A percentile compares a stretch with the other conserved stretches of the same genome.
These are phyloP conservation scores for Lampris megalopsis DNA, from an alignment of 2,113 vertebrate species.

Conservation along the genomic window DNA sequence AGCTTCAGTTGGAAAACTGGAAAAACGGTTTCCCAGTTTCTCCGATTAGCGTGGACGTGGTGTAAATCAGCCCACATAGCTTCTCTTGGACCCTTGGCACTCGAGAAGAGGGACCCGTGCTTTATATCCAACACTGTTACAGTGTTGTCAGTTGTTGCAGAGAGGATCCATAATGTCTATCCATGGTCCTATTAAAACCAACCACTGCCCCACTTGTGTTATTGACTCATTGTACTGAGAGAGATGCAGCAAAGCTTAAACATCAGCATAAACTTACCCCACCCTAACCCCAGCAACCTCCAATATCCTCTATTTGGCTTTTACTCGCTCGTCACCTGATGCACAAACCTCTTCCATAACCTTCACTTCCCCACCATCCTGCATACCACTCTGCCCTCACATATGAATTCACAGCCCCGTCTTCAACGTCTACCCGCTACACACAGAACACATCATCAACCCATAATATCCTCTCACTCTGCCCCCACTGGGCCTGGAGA, in stretches of 20 bases:
- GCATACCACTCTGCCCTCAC: not conserved
- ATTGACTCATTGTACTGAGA: not conserved
- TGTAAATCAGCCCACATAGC: no score
- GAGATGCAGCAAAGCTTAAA: not conserved
- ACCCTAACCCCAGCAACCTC: conserved; percentile 1
- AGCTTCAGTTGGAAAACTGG: no score
- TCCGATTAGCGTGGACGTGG: no score
- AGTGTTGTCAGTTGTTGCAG: no score
- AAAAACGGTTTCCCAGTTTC: no score
- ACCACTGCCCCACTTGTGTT: no score
- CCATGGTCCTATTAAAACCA: no score
- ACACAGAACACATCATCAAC: conserved; percentile 45
- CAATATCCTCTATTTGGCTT: not conserved
- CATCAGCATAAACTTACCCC: not conserved
- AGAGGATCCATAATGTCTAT: no score
- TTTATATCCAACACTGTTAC: no score
- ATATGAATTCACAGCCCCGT: conserved; percentile 23
- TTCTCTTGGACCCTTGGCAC: no score
- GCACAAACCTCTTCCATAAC: not conserved
- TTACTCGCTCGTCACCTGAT: not conserved
- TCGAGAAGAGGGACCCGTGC: no score
- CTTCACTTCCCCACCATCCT: conserved; percentile 15
- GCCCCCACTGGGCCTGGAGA: conserved; percentile 65
- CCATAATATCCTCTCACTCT: conserved; percentile 36
- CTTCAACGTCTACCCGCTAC: conserved; percentile 19